Evolutionary conservation across 2,113 vertebrate species (phyloP).

Genomic region (Lepisosteus oculatus): DNA sequence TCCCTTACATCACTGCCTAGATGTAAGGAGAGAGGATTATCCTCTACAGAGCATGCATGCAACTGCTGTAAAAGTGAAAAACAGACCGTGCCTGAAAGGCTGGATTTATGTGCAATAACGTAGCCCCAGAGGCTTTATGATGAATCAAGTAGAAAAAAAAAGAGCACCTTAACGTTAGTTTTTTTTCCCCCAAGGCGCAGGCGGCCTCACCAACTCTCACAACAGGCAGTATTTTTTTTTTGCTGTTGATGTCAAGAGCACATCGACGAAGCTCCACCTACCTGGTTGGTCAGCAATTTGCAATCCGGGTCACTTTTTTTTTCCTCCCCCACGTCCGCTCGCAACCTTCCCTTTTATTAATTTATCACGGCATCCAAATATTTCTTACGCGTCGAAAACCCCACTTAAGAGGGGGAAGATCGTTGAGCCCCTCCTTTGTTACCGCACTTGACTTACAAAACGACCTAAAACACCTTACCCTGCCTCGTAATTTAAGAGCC

Average conservation of each 20-base stretch:
- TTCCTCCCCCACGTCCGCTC: conserved; percentile 32
- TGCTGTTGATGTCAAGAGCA: background rate
- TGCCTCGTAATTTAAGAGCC: conserved; percentile 9
- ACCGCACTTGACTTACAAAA: too few species aligned
- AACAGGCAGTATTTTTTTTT: background rate
- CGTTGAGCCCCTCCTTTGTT: background rate
- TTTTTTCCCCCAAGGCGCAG: background rate
- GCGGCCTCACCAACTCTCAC: background rate
- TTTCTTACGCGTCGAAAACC: conserved; percentile 13
- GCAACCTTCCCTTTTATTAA: conserved; percentile 17
- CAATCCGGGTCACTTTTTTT: conserved; percentile 13
- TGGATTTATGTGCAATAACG: too few species aligned
- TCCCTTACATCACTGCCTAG: too few species aligned
- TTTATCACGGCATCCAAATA: conserved; percentile 26
- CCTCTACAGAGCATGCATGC: too few species aligned
- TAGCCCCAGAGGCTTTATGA: too few species aligned
- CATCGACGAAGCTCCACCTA: conserved; percentile 22
- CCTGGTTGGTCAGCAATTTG: conserved; percentile 24
- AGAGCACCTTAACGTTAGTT: too few species aligned
- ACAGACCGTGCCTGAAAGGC: too few species aligned
- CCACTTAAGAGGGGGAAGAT: background rate
- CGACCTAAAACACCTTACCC: background rate
- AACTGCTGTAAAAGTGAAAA: too few species aligned
- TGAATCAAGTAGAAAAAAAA: too few species aligned
- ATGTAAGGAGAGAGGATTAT: too few species aligned